Conservation (phyloP, 2,113 vertebrate species). For the Tupaia tana region DNA sequence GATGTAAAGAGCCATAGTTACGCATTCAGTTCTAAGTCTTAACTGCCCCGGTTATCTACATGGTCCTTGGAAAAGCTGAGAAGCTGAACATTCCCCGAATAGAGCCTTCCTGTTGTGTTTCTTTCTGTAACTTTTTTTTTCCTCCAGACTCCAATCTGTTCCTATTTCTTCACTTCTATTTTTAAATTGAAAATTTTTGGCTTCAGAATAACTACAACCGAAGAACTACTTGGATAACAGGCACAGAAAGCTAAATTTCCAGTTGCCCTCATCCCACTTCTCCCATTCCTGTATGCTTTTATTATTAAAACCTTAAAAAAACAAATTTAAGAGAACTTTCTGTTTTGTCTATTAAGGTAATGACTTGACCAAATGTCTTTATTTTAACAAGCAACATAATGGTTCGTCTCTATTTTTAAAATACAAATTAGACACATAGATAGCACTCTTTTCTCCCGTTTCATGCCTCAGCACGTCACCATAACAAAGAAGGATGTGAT, state of each 20-base stretch:
- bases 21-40: neutral
- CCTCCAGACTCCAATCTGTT: conserved; percentile 68
- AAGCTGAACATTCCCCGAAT: neutral
- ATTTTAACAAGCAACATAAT: conserved; percentile 5
- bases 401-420: conserved; percentile 41
- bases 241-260: conserved; percentile 61
- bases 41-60: neutral
- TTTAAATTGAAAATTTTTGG: conserved; percentile 67
- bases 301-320: conserved; percentile 33
- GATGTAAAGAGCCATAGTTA: neutral
- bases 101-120: neutral
- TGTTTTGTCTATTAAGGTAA: conserved; percentile 60
- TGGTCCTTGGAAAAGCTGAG: neutral
- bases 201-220: conserved; percentile 68
- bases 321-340: conserved; percentile 22
- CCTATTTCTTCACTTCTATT: conserved; percentile 75
- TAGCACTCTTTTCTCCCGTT: neutral
- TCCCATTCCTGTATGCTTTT: conserved; percentile 33
- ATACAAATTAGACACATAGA: neutral
- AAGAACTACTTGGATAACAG: conserved; percentile 63
- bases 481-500: neutral
- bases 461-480: neutral
- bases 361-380: conserved; percentile 47
- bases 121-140: conserved; percentile 18
- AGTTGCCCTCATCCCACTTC: neutral